A percentile compares a stretch with the other conserved stretches of the same genome.
phyloP scores from a whole-genome alignment of 2,888 invertebrate species.

The Aradus depressus region DNA sequence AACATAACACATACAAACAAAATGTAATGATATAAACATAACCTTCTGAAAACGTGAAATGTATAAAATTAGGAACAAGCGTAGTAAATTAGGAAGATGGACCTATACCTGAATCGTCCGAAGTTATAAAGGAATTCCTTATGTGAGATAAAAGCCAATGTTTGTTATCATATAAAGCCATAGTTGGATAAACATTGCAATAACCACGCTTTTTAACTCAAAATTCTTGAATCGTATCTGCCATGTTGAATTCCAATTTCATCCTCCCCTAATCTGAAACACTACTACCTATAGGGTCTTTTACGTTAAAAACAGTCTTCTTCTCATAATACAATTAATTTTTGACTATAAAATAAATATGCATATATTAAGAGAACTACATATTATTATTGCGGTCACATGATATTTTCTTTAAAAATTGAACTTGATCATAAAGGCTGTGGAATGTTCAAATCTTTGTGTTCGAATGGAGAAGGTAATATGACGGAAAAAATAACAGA shows the following conservation, averaged over 20 bases:
- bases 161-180: constrained; percentile 91
- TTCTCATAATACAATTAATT: too few species aligned
- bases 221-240: constrained; percentile 11
- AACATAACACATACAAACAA: not conserved
- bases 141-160: constrained; percentile 88
- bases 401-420: too few species aligned
- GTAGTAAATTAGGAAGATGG: constrained; percentile 10
- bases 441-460: too few species aligned
- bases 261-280: not conserved
- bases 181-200: constrained; percentile 37
- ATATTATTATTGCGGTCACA: too few species aligned
- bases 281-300: too few species aligned
- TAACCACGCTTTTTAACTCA: constrained; percentile 16
- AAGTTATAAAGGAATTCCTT: constrained; percentile 85
- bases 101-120: constrained; percentile 70
- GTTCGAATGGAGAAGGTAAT: too few species aligned
- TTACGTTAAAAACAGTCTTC: too few species aligned
- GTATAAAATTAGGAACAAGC: not conserved
- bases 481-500: too few species aligned
- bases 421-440: too few species aligned
- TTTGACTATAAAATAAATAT: too few species aligned
- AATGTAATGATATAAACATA: constrained; percentile 8
- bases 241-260: constrained; percentile 16
- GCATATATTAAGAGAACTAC: too few species aligned
- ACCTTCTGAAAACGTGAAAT: not conserved